Evolutionary conservation across 2,888 invertebrate genomes (phyloP), one percentile per base, ranked within the genome.

Genomic region (Himalopsyche japonica): DNA sequence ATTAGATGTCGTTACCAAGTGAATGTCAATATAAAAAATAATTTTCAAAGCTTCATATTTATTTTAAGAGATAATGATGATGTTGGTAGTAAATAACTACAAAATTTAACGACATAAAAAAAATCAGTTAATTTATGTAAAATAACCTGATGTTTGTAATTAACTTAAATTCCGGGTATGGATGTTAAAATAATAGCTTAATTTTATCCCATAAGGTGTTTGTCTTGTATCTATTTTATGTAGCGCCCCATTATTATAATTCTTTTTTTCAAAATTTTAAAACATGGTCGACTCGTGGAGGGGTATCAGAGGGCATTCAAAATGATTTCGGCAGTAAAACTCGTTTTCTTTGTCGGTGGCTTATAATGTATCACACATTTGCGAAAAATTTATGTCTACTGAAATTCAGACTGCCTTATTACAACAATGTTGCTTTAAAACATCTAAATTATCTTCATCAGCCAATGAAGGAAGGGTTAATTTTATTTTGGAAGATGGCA

Each of bases 341-440:
- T 76, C n/a, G 32, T 80, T 70, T 70, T 70, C 85, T 85, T 85
- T 85, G 85, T 85, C 84, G 84, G 84, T 48, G 48, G 49, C 24
- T 82, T 34, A 48, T 30, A 82, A 82, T 49, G 64, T 34, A 70
- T 77, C 48, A 76, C 79, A 82, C 79, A 27, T 34, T n/a, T 76
- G 78, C 47, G 27, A 80, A 48, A 34, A 82, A 82, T 85, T 82
- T 82, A 85, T 85, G 79, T 34, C 80, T 79, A 83, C 79, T 79
- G 83, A 76, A 24, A 76, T n/a, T 24, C 30, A 83, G 57, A 57
- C 57, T 80, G 34, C n/a, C 79, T 82, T 80, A 78, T 82, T 43
- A 81, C 83, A 79, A 86, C 86, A 86, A 77, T 85, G 86, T 86
- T 83, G 85, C 57, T 77, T 85, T 83, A 79, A 83, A 86, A 86